Evolutionary conservation across 37 sponge, comb jelly and placozoan genomes (phyloP).

Genomic region (Theonella swinhoei): DNA sequence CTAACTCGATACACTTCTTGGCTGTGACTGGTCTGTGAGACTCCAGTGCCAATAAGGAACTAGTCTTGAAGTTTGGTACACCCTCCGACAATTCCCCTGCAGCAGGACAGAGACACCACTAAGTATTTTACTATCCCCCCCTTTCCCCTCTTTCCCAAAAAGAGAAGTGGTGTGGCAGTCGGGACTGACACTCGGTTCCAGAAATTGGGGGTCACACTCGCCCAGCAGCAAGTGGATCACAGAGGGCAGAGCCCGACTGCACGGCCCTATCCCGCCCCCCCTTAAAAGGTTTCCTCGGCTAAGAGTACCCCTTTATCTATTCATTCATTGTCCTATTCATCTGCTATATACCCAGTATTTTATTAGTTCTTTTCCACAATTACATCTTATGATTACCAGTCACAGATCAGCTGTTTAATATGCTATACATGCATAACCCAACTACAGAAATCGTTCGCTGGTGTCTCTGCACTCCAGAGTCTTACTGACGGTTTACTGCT

Average conservation of each 20-base stretch:
- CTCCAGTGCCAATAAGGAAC: not conserved
- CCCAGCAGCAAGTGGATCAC: not conserved
- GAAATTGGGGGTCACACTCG: not conserved
- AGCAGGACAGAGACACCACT: not conserved
- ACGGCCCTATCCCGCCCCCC: not conserved
- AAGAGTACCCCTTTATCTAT: not conserved
- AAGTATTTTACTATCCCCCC: not conserved
- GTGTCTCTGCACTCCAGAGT: not conserved
- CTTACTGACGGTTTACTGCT: not conserved
- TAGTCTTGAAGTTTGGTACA: not conserved
- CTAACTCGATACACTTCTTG: not conserved
- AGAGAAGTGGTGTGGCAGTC: not conserved
- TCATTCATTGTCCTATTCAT: too few species aligned
- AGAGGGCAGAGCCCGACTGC: not conserved
- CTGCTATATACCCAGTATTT: too few species aligned
- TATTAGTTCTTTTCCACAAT: not conserved
- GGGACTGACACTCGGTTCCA: not conserved
- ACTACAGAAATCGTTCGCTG: not conserved
- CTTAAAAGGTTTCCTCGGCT: not conserved
- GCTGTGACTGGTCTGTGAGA: not conserved
- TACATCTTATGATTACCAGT: not conserved
- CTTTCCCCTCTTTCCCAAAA: not conserved
- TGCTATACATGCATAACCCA: not conserved
- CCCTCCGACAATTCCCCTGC: not conserved
- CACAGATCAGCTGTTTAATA: too few species aligned